These are phyloP conservation scores for Heliconius hermathena DNA, from an alignment of 1,140 invertebrate genomes.

Conservation along the genomic window DNA sequence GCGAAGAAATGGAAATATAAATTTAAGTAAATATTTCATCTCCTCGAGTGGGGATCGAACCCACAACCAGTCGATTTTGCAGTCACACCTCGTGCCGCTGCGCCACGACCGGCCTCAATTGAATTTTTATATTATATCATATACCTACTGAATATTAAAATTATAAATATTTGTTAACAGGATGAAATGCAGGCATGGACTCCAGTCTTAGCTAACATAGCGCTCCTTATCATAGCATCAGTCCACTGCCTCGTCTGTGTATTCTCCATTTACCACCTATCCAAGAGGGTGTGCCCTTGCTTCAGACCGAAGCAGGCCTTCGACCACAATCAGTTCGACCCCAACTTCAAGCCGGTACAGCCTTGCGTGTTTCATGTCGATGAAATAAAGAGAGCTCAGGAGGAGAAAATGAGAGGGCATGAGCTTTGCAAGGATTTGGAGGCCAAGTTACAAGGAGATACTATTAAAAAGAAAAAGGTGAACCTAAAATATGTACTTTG, in stretches of 20 bases:
- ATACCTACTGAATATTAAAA: too few relatives aligned
- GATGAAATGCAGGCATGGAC: slow-evolving; percentile 80
- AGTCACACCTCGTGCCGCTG: too few relatives aligned
- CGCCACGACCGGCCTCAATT: too few relatives aligned
- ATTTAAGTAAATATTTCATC: too few relatives aligned
- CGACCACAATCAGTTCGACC: slow-evolving; percentile 80
- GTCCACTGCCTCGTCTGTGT: slow-evolving; percentile 81
- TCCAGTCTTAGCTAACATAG: slow-evolving; percentile 81
- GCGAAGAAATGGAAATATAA: too few relatives aligned
- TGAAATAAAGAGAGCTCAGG: slow-evolving; percentile 60
- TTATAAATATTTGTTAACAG: slow-evolving; percentile 42
- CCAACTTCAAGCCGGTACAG: slow-evolving; percentile 59
- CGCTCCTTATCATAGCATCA: slow-evolving; percentile 80
- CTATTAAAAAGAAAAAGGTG: slow-evolving; percentile 67
- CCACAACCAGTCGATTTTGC: too few relatives aligned
- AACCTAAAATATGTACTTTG: not conserved
- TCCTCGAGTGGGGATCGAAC: too few relatives aligned
- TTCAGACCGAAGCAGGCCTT: slow-evolving; percentile 75
- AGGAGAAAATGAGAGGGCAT: slow-evolving; percentile 58
- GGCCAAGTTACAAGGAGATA: slow-evolving; percentile 66
- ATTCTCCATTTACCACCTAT: slow-evolving; percentile 81
- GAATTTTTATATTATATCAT: too few relatives aligned
- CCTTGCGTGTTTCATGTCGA: slow-evolving; percentile 69
- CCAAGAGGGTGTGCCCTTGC: slow-evolving; percentile 82
- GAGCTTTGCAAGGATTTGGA: slow-evolving; percentile 74